Base-by-base conservation (phyloP, 2,113 vertebrate genomes). In the Oncorhynchus kisutch region DNA sequence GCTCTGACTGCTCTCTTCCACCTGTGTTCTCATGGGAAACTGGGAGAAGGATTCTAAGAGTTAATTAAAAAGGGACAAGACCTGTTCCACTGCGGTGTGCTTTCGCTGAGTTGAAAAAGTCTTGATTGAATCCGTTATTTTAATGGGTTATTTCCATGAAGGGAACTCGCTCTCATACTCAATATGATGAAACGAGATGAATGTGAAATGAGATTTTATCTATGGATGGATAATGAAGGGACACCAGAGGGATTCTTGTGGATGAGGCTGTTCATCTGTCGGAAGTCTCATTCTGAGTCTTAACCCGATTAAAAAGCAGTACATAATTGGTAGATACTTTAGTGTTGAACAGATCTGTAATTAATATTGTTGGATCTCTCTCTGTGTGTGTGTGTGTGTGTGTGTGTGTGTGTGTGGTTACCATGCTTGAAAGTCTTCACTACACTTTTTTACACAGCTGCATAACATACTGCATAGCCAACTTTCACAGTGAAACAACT, bases 41-140 rank as follows among this genome's bases (percentile, higher is more conserved):
- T 73, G 62, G 73, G 29, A 39, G 29, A 71, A 22, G 76, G 76
- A 76, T 62, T n/a, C 67, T 74, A 67, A 54, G 68, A 75, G 71
- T 84, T 84, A 88, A 85, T 88, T 88, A 82, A 82, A 84, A 85
- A 81, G 70, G 71, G 76, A 79, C 80, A 81, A 72, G 75, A 68
- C 74, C 62, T 22, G 76, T 77, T 73, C 79, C 68, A 51, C 59
- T 65, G 51, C 25, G 11, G 22, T 66, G 57, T 73, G 74, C 80
- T 57, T 76, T 51, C 51, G 25, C 57, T 66, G 5, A 62, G 54
- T 64, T 25, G 48, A 54, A 31, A 14, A 20, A 24, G 49, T 54
- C 68, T 49, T 68, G 64, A 72, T 82, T 77, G 74, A 84, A 82
- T 81, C 71, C 74, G 70, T 75, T 79, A 77, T 20, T 25, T 66